Percentiles rank a stretch among this genome's conserved stretches.
phyloP scores from a whole-genome alignment of 2,888 invertebrate genomes.

The Leptinotarsa haldemani region DNA sequence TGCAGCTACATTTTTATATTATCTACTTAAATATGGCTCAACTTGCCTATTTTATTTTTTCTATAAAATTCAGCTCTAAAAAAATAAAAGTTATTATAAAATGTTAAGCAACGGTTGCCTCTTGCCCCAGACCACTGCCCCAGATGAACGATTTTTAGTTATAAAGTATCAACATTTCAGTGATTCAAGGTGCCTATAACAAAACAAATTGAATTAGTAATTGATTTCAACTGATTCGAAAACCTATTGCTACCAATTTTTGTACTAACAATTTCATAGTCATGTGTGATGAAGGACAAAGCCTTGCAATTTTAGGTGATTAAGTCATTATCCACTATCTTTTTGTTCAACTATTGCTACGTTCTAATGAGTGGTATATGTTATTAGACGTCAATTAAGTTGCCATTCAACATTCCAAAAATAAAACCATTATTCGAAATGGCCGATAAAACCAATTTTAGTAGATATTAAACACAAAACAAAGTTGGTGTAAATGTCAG shows the following conservation, averaged over 20 bases:
- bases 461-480: background rate
- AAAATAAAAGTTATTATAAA: no score
- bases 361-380: conserved; percentile 4
- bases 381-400: conserved; percentile 2
- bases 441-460: background rate
- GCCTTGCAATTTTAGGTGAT: background rate
- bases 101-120: no score
- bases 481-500: conserved; percentile 3
- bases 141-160: no score
- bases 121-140: no score
- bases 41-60: no score
- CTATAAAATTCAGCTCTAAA: no score
- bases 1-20: no score
- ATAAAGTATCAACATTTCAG: no score
- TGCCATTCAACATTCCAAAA: conserved; percentile 7
- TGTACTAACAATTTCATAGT: background rate
- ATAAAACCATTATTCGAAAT: background rate
- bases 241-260: background rate
- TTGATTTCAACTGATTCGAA: background rate
- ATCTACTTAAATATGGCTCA: no score
- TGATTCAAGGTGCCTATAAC: no score
- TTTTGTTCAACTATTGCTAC: background rate
- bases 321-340: conserved; percentile 16
- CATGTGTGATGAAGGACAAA: background rate
- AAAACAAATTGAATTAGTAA: no score